Percentiles rank a stretch among this genome's conserved stretches.
These are phyloP conservation scores for Lepus timidus DNA, from an alignment of 2,113 vertebrate species.

Conservation along the genomic window DNA sequence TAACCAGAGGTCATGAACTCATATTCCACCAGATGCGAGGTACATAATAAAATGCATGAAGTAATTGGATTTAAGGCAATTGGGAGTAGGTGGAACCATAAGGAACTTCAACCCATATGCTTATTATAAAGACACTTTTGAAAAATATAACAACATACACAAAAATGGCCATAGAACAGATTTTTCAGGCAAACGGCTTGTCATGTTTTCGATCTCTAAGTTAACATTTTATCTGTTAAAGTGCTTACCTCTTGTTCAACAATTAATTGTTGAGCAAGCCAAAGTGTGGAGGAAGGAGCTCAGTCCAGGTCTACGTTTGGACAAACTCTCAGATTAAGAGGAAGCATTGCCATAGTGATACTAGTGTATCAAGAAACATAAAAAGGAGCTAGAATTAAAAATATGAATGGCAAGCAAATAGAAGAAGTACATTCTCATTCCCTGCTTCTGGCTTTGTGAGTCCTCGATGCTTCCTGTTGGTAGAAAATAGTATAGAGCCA, in stretches of 20 bases:
- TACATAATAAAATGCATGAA: neutral
- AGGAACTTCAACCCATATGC: neutral
- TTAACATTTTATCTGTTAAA: neutral
- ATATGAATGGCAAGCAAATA: neutral
- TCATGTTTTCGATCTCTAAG: neutral
- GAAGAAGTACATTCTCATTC: fast-evolving
- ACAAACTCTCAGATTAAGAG: neutral
- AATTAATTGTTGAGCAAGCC: neutral
- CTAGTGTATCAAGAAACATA: neutral
- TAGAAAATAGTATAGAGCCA: too few relatives aligned
- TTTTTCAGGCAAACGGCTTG: neutral
- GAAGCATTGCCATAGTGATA: neutral
- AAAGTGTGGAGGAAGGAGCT: too few relatives aligned
- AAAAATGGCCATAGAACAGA: neutral
- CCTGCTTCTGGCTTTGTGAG: fast-evolving
- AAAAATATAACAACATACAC: neutral
- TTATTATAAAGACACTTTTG: neutral
- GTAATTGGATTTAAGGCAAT: neutral
- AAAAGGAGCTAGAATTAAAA: neutral
- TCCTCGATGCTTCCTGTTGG: neutral
- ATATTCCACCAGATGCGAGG: slow-evolving; percentile 22
- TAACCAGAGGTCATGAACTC: neutral
- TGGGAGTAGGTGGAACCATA: neutral
- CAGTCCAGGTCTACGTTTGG: neutral
- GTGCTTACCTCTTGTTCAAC: neutral